These are phyloP conservation scores for Zosterops pallidus DNA, from an alignment of 2,113 vertebrate species.

Conservation along the genomic window DNA sequence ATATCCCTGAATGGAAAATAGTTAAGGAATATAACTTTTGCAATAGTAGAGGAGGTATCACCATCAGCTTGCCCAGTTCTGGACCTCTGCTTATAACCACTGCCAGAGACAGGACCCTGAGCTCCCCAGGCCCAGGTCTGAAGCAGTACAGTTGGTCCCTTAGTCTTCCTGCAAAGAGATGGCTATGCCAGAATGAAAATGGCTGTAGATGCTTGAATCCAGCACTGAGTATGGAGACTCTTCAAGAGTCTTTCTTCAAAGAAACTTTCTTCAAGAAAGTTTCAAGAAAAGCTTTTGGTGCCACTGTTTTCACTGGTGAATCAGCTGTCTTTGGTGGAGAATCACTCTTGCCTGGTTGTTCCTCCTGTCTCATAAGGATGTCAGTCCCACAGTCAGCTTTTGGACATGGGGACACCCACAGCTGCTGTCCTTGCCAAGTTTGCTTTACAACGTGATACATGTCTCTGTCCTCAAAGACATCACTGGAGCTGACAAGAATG, in stretches of 20 bases:
- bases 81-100: background rate
- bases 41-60: background rate
- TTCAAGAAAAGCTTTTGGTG: background rate
- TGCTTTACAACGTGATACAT: background rate
- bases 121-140: background rate
- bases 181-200: background rate
- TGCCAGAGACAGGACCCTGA: background rate
- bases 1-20: background rate
- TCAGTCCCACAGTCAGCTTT: background rate
- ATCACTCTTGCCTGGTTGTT: background rate
- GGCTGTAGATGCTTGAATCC: background rate
- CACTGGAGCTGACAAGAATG: background rate
- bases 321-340: background rate
- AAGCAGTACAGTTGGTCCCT: background rate
- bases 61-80: background rate
- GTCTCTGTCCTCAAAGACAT: background rate
- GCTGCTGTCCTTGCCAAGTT: background rate
- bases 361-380: background rate
- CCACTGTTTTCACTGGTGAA: background rate
- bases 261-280: background rate
- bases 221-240: background rate
- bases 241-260: no score
- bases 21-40: background rate
- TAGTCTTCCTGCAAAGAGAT: background rate
- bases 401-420: background rate